Conservation (phyloP, 2,888 invertebrate species). For the Diplazon laetatorius region DNA sequence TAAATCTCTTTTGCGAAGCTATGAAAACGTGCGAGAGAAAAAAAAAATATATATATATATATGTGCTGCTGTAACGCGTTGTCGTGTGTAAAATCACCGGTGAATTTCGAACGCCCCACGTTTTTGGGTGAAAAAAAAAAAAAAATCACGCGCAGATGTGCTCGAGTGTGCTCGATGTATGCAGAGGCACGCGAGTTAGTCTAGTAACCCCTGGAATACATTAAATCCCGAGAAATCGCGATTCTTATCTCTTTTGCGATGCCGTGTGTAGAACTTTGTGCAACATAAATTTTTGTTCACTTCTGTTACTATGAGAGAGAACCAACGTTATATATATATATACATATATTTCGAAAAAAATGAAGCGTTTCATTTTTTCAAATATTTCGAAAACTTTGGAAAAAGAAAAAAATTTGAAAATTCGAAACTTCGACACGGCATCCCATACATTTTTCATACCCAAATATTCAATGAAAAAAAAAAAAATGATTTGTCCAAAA, state of each 20-base stretch:
- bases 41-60: no score
- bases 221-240: constrained; percentile 59
- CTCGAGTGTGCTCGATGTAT: constrained; percentile 62
- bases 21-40: constrained; percentile 50
- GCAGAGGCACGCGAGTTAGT: constrained; percentile 60
- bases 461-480: no score
- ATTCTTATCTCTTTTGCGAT: constrained; percentile 53
- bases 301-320: background rate
- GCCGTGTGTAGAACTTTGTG: background rate
- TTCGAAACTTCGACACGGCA: no score
- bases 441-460: no score
- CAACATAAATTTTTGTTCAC: background rate
- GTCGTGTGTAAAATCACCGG: constrained; percentile 45
- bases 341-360: no score
- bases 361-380: no score
- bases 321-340: background rate
- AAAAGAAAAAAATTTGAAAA: no score
- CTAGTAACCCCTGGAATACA: constrained; percentile 51
- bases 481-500: no score
- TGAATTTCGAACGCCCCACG: constrained; percentile 41
- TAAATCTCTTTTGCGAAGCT: constrained; percentile 69
- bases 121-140: constrained; percentile 26
- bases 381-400: no score
- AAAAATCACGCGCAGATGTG: constrained; percentile 58
- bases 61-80: constrained; percentile 23